Evolutionary conservation across 2,888 invertebrate genomes (phyloP), one percentile per base, ranked within the genome.

Genomic region (Dryococelus australis): DNA sequence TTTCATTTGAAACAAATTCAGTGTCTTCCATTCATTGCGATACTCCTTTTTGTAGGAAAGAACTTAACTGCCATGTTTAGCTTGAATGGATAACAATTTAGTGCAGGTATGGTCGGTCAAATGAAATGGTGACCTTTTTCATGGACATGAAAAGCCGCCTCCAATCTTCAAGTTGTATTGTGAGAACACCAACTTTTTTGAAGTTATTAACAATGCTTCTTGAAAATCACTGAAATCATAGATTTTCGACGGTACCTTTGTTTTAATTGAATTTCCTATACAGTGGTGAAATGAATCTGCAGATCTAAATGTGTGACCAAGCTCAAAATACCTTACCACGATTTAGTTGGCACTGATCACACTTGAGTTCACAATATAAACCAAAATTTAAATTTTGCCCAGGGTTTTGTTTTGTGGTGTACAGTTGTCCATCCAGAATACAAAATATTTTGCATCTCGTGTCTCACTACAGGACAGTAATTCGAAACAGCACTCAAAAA

Each of bases 331-430:
- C 28, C 43, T 83, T 35, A 83, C 28, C 28, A 83, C 28, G n/a
- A 83, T 83, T 27, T 83, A 1, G 28, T 83, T 26, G n/a, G 83
- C 83, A 83, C 35, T 10, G 8, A 28, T 83, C 16, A 83, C 10
- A 20, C 28, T 83, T 83, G 83, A 83, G 28, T 83, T 35, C 28
- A 83, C 28, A 35, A 43, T 27, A 20, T 28, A 83, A n/a, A 35
- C 16, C 0, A 83, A 83, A 83, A 83, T 10, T 8, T 83, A 9
- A 83, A 83, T 83, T 28, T 26, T 83, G 83, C 1, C 83, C 83
- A 83, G 35, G 83, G 1, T 83, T n/a, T 83, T 83, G 43, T 83
- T 83, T 43, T 83, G 83, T 27, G 83, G 28, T 43, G 83, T 83
- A 43, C 83, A 83, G 0, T 83, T 83, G 8, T 83, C 83, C 83